Conservation (phyloP, 2,113 vertebrate species). For the Tyrannus savana region DNA sequence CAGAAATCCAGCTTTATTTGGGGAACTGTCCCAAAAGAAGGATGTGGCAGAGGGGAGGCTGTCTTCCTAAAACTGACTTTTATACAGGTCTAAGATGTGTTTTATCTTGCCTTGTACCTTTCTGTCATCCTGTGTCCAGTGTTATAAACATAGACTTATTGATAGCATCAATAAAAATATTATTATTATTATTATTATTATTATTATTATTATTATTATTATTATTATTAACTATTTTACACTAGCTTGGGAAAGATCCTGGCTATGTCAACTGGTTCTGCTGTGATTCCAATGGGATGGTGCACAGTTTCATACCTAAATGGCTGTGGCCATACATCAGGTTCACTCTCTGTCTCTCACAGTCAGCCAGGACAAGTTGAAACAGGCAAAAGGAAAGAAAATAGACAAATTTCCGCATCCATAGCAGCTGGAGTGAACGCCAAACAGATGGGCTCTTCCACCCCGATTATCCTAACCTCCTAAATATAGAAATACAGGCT, state of each 20-base stretch:
- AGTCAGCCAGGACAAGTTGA: constrained; percentile 47
- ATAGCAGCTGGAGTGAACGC: constrained; percentile 80
- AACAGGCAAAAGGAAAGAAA: constrained; percentile 66
- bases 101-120: neutral
- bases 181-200: neutral
- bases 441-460: constrained; percentile 87
- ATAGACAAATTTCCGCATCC: constrained; percentile 72
- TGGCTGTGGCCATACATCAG: neutral
- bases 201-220: accelerated
- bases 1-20: neutral
- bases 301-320: neutral
- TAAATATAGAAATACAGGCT: constrained; percentile 83
- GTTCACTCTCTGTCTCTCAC: neutral
- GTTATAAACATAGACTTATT: neutral
- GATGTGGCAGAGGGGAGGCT: neutral
- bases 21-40: neutral
- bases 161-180: neutral
- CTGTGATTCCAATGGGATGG: neutral
- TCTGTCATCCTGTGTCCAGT: neutral
- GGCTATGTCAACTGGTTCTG: neutral
- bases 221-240: neutral
- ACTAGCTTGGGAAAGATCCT: neutral
- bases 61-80: neutral
- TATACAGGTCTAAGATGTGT: neutral
- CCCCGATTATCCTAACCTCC: constrained; percentile 82